These are phyloP conservation scores for Lomographa bimaculata DNA, from an alignment of 2,888 invertebrate genomes.

Conservation along the genomic window DNA sequence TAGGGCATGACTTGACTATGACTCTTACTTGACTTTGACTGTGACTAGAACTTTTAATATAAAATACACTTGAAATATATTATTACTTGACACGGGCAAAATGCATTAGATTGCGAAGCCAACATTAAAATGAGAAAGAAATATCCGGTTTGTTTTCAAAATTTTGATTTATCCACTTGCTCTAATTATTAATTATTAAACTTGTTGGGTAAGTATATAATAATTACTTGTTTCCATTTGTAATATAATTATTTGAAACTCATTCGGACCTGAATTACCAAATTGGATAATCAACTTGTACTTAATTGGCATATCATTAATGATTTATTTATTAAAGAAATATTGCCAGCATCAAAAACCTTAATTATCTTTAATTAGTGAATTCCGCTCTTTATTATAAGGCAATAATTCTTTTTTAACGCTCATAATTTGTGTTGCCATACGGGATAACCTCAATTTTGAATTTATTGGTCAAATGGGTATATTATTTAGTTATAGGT, in stretches of 20 bases:
- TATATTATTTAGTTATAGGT: conserved; percentile 34
- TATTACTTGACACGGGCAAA: too few relatives aligned
- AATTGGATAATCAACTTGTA: conserved; percentile 13
- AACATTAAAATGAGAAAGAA: too few relatives aligned
- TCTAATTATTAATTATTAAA: too few relatives aligned
- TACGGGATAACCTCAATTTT: conserved; percentile 19
- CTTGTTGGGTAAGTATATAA: too few relatives aligned
- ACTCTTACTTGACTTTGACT: too few relatives aligned
- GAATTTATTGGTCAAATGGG: conserved; percentile 34
- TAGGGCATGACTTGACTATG: too few relatives aligned
- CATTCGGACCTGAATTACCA: conserved; percentile 1
- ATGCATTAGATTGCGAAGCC: too few relatives aligned
- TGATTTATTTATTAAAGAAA: conserved; percentile 14
- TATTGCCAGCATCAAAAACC: conserved; percentile 15
- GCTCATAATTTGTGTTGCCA: conserved; percentile 16
- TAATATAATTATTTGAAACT: neutral
- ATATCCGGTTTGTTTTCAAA: too few relatives aligned
- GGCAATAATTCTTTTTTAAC: conserved; percentile 19
- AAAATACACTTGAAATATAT: too few relatives aligned
- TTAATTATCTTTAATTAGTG: conserved; percentile 20
- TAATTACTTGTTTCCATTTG: too few relatives aligned
- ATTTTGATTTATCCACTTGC: too few relatives aligned
- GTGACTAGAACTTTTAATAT: too few relatives aligned
- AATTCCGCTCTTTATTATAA: conserved; percentile 19
- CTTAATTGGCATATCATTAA: conserved; percentile 10